Percentiles rank a stretch among this genome's conserved stretches.
phyloP scores from a whole-genome alignment of 2,888 invertebrate genomes.

The Tenthredo amoena region DNA sequence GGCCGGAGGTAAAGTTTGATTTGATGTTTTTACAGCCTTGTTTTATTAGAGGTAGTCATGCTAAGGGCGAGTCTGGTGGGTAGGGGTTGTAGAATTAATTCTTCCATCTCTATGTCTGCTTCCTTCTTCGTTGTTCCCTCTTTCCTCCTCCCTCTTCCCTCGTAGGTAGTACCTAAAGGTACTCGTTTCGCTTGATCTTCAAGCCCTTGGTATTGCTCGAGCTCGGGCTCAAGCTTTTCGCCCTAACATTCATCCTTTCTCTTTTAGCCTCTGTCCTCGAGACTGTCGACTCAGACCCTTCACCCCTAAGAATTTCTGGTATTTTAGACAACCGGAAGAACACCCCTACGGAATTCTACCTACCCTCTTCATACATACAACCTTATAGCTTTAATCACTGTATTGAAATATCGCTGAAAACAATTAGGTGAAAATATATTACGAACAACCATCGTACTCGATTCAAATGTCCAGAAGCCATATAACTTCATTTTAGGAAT shows the following conservation, averaged over 20 bases:
- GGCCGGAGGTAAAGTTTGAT: slow-evolving; percentile 44
- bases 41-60: slow-evolving; percentile 33
- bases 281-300: neutral
- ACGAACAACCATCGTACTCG: neutral
- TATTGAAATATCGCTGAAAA: slow-evolving; percentile 27
- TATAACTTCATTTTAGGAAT: neutral
- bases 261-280: slow-evolving; percentile 14
- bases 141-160: neutral
- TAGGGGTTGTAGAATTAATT: slow-evolving; percentile 5
- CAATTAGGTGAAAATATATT: neutral
- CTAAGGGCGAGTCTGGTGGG: neutral
- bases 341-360: neutral
- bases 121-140: neutral
- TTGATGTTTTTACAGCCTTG: slow-evolving; percentile 43
- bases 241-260: neutral
- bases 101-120: slow-evolving; percentile 15
- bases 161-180: neutral
- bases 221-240: neutral
- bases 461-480: neutral
- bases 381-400: neutral
- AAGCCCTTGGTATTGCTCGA: neutral
- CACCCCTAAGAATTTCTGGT: slow-evolving; percentile 14
- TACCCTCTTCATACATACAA: neutral
- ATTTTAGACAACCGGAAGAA: slow-evolving; percentile 27
- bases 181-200: slow-evolving; percentile 23